Evolutionary conservation across 92 coral and sea anemone species (phyloP), one percentile per base, ranked within the genome.

Genomic region (Plumapathes pennacea): DNA sequence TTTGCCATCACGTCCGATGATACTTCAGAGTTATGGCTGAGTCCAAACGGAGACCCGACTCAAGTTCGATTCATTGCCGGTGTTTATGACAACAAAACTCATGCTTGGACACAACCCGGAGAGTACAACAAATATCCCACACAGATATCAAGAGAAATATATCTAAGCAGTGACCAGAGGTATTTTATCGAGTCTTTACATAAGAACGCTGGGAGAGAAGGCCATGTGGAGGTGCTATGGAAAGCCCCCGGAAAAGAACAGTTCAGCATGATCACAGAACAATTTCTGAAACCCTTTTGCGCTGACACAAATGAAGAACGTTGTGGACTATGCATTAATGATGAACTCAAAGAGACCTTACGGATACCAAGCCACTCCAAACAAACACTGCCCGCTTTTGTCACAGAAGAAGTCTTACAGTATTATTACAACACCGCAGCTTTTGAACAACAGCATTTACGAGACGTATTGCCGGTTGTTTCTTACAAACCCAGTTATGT

Each of bases 1-100:
- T 77, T 77, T 53, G 78, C 72, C 45, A 60, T 77, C 25, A 50
- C 78, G 21, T 77, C 84, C 40, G 72, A 60, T 2, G 78, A 41
- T 24, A 60, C 78, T n/a, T 77, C 84, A 32, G 84, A 77, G 46
- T 44, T 77, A 26, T 77, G 84, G 84, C 49, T 77, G 29, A 78
- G 85, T 29, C 20, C 25, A 23, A 73, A 54, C 30, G 58, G 43
- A 10, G 38, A 53, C 0, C 25, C 31, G 54, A 33, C 33, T 30
- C 60, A 69, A 19, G 52, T 79, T 11, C 46, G 55, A 23, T 60
- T 78, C 25, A 48, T 78, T n/a, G 76, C 78, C 23, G 32, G 48
- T 21, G 67, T 70, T 1, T 65, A 67, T 0, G 42, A 37, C 4
- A 64, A 36, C 11, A 23, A 48, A 32, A 14, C 8, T 9, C 17